Conservation (phyloP, 53 echinoderm and acorn worm genomes). For the Echinarachnius parma region DNA sequence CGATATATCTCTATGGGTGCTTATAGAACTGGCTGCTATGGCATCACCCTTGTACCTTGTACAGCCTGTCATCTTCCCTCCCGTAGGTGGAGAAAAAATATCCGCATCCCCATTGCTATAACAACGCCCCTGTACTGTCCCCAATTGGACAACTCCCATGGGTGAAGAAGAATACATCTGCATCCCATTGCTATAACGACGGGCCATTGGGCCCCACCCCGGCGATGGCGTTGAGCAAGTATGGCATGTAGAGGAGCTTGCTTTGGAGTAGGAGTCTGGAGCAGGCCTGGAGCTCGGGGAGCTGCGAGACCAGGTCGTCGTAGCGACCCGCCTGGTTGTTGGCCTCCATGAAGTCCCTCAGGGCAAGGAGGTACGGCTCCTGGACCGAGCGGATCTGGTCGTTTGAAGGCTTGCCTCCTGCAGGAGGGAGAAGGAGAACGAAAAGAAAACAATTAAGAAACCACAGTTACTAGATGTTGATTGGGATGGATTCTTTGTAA, state of each 20-base stretch:
- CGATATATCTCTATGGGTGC: too few species aligned
- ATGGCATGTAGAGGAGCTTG: slow-evolving; percentile 98
- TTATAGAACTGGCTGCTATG: too few species aligned
- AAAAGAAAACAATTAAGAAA: too few species aligned
- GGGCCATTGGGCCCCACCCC: slow-evolving; percentile 35
- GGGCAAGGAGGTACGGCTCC: slow-evolving; percentile 84
- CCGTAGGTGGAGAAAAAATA: too few species aligned
- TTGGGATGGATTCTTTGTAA: too few species aligned
- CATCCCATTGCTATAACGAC: slow-evolving; percentile 19
- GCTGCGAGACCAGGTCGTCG: slow-evolving; percentile 80
- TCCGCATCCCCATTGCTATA: too few species aligned
- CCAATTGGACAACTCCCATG: neutral
- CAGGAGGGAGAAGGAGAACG: neutral
- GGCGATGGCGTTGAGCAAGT: slow-evolving; percentile 90
- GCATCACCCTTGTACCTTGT: too few species aligned
- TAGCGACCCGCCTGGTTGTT: slow-evolving; percentile 79
- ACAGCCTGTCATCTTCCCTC: too few species aligned
- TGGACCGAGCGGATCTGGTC: slow-evolving; percentile 71
- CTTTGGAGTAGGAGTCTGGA: slow-evolving; percentile 76
- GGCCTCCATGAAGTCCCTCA: slow-evolving; percentile 81
- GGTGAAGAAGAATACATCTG: neutral
- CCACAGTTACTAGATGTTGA: too few species aligned
- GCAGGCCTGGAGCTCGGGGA: slow-evolving; percentile 75
- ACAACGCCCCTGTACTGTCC: neutral
- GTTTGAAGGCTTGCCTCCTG: slow-evolving; percentile 49